Conservation (phyloP, 2,113 vertebrate species). For the Heliornis fulica region DNA sequence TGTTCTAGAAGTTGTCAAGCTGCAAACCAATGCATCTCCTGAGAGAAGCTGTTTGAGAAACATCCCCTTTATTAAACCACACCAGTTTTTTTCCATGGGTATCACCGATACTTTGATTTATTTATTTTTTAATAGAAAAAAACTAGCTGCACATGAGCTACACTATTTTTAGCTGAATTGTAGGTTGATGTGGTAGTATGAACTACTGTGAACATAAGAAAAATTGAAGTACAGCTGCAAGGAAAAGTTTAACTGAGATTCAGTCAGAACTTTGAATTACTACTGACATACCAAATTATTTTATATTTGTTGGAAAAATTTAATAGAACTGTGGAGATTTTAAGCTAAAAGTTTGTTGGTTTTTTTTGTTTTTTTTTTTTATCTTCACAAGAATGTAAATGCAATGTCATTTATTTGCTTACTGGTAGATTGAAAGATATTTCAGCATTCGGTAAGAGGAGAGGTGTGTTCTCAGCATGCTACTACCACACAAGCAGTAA, state of each 20-base stretch:
- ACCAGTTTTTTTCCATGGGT: neutral
- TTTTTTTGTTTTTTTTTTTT: too few species aligned
- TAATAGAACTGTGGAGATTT: slow-evolving; percentile 31
- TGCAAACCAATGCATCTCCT: neutral
- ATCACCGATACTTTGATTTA: neutral
- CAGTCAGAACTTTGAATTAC: neutral
- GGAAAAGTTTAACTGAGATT: slow-evolving; percentile 6
- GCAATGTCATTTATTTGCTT: slow-evolving; percentile 39
- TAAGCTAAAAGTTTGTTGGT: too few species aligned
- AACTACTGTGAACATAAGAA: neutral
- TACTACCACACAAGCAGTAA: neutral
- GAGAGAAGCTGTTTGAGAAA: neutral
- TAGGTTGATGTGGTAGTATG: neutral
- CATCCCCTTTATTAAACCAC: neutral
- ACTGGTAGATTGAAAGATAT: slow-evolving; percentile 36
- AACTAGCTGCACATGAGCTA: neutral
- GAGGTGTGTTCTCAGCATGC: neutral
- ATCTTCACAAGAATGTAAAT: slow-evolving; percentile 8
- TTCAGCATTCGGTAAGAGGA: neutral
- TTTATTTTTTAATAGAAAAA: neutral
- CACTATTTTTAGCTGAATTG: slow-evolving; percentile 24
- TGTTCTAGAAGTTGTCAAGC: neutral
- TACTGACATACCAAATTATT: neutral
- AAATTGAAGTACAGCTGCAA: neutral
- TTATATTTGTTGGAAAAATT: slow-evolving; percentile 26